Percentiles rank a stretch among this genome's conserved stretches.
phyloP scores from a whole-genome alignment of 2,797 vertebrate genomes.

The Macroramphosus scolopax region DNA sequence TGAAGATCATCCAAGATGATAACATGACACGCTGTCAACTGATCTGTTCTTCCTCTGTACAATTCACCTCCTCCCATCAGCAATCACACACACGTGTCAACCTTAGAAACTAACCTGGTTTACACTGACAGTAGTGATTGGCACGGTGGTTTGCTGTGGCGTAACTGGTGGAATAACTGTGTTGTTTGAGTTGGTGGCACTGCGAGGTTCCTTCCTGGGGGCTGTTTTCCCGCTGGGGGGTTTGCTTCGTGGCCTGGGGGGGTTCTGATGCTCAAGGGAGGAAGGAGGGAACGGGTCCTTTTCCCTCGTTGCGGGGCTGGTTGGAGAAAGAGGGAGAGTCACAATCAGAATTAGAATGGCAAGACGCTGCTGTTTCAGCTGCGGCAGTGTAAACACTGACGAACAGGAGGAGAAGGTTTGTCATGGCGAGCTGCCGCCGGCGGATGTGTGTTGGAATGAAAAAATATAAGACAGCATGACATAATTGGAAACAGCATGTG shows the following conservation, averaged over 20 bases:
- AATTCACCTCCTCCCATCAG: too few species aligned
- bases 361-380: conserved; percentile 9
- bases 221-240: conserved; percentile 85
- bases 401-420: too few species aligned
- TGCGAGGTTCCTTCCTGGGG: conserved; percentile 91
- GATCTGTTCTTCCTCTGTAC: too few species aligned
- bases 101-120: conserved; percentile 57
- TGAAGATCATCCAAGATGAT: too few species aligned
- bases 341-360: conserved; percentile 16
- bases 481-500: conserved; percentile 51
- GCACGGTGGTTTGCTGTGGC: conserved; percentile 42
- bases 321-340: background rate
- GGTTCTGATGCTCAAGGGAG: conserved; percentile 70
- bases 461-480: conserved; percentile 33
- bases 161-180: conserved; percentile 46
- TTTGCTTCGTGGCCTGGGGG: conserved; percentile 85
- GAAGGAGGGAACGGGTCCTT: conserved; percentile 84
- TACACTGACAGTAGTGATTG: conserved; percentile 47
- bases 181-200: conserved; percentile 65
- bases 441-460: conserved; percentile 28
- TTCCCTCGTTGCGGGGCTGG: conserved; percentile 83
- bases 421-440: too few species aligned
- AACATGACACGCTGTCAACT: too few species aligned
- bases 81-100: too few species aligned
- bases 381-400: background rate